phyloP scores from a whole-genome alignment of 2,888 invertebrate genomes.

The Neoaliturus tenellus region DNA sequence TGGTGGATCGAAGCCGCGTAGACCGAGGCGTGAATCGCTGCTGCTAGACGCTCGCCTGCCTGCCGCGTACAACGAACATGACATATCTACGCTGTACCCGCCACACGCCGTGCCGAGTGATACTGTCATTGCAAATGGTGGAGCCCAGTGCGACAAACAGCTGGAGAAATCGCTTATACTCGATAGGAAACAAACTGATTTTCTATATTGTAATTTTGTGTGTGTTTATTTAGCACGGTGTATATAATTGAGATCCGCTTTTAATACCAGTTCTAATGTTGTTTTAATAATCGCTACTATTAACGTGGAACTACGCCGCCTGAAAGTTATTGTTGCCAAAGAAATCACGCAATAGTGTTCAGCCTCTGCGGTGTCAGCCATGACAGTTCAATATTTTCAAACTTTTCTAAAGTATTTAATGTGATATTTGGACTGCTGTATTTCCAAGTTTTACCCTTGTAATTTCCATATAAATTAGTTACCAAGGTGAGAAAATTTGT shows the following conservation, averaged over 20 bases:
- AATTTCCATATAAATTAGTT: slow-evolving; percentile 14
- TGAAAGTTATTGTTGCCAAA: slow-evolving; percentile 30
- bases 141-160: background rate
- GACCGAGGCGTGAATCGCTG: slow-evolving; percentile 78
- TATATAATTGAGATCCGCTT: slow-evolving; percentile 45
- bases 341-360: slow-evolving; percentile 38
- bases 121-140: no score
- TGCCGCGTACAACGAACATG: slow-evolving; percentile 41
- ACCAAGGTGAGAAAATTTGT: slow-evolving; percentile 19
- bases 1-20: slow-evolving; percentile 84
- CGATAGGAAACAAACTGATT: slow-evolving; percentile 34
- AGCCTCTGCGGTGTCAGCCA: background rate
- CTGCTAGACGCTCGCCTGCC: slow-evolving; percentile 72
- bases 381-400: background rate
- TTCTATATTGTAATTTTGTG: slow-evolving; percentile 44
- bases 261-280: slow-evolving; percentile 36
- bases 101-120: background rate
- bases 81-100: slow-evolving; percentile 14
- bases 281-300: slow-evolving; percentile 27
- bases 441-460: slow-evolving; percentile 1
- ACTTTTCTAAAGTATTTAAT: background rate
- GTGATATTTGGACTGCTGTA: slow-evolving; percentile 22
- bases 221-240: slow-evolving; percentile 52
- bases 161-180: slow-evolving; percentile 22
- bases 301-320: background rate